These are phyloP conservation scores for Dermolepida albohirtum DNA, from an alignment of 2,888 invertebrate species.

Conservation along the genomic window DNA sequence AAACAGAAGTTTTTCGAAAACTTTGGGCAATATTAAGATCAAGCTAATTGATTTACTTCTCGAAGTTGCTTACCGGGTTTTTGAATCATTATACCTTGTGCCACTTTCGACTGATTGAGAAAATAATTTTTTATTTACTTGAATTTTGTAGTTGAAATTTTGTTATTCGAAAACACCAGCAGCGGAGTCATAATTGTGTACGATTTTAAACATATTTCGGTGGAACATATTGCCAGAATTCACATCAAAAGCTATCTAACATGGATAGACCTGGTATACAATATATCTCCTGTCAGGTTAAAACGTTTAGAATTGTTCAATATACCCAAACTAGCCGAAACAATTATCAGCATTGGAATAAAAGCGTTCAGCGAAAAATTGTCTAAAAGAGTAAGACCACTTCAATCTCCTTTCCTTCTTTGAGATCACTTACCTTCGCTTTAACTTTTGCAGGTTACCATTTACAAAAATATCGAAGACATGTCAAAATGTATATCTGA, in stretches of 20 bases:
- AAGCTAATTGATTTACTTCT: too few relatives aligned
- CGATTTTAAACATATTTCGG: constrained; percentile 1
- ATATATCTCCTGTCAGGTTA: not conserved
- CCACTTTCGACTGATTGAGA: too few relatives aligned
- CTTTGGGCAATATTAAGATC: too few relatives aligned
- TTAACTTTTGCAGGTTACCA: too few relatives aligned
- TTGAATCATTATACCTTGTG: too few relatives aligned
- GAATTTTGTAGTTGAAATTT: constrained; percentile 3
- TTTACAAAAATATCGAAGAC: too few relatives aligned
- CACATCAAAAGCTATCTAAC: not conserved
- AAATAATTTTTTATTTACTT: too few relatives aligned
- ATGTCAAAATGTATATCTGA: too few relatives aligned
- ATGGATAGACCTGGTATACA: not conserved
- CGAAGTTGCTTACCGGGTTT: too few relatives aligned
- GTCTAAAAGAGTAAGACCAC: not conserved
- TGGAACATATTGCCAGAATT: not conserved
- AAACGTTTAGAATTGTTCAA: not conserved
- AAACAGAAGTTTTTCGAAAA: too few relatives aligned
- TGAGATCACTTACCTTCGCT: too few relatives aligned
- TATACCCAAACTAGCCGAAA: not conserved
- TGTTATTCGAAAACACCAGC: not conserved
- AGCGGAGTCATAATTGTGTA: constrained; percentile 1
- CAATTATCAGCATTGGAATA: not conserved
- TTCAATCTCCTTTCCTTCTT: too few relatives aligned
- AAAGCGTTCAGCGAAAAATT: not conserved